Evolutionary conservation across 2,113 vertebrate genomes (phyloP).

Genomic region (Xenotilapia caudafasciata): DNA sequence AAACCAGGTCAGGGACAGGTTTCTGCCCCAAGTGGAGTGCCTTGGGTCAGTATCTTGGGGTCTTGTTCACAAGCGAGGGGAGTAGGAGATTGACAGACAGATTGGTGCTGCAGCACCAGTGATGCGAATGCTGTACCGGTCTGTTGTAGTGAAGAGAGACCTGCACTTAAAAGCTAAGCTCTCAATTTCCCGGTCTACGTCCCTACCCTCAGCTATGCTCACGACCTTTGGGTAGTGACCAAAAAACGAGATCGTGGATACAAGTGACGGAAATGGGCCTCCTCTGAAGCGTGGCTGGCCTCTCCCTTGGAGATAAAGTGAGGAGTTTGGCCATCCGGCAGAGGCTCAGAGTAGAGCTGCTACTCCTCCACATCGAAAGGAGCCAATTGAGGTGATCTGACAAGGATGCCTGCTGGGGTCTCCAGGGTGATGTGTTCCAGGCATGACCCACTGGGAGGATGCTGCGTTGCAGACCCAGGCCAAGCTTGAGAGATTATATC

Average conservation of each 20-base stretch:
- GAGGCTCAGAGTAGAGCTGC: neutral
- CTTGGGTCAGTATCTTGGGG: neutral
- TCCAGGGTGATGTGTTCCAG: neutral
- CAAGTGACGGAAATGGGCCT: neutral
- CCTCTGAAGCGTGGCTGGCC: neutral
- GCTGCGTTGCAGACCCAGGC: neutral
- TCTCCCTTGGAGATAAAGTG: neutral
- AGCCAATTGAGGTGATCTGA: neutral
- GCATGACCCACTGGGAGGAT: neutral
- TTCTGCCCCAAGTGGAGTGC: neutral
- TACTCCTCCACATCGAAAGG: neutral
- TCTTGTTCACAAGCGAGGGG: neutral
- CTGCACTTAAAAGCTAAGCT: neutral
- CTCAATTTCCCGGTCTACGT: neutral
- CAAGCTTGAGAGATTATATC: neutral
- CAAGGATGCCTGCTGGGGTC: neutral
- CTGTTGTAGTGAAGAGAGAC: neutral
- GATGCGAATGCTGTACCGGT: neutral
- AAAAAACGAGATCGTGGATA: neutral
- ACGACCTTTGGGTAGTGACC: neutral
- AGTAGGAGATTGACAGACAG: neutral
- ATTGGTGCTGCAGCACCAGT: neutral
- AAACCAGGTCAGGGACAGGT: neutral
- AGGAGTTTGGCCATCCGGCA: rapidly evolving
- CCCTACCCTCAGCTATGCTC: neutral